Evolutionary conservation across 2,797 vertebrate species (phyloP).

Genomic region (Channallabes apus): DNA sequence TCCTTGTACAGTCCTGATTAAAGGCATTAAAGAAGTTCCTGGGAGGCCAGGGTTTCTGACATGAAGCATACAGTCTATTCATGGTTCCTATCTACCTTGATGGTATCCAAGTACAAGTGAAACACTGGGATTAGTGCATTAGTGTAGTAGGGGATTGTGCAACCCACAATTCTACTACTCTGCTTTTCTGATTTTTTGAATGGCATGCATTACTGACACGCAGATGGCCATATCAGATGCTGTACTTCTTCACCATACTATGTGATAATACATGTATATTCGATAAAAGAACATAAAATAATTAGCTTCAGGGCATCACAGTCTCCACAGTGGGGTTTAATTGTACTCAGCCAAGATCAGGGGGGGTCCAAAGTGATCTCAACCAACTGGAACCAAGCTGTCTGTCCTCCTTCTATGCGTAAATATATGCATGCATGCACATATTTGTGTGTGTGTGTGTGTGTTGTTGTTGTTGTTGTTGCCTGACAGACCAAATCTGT

Average conservation of each 20-base stretch:
- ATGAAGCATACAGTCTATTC: too few species aligned
- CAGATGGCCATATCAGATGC: background rate
- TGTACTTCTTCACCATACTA: background rate
- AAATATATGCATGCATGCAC: conserved; percentile 15
- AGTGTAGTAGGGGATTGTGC: too few species aligned
- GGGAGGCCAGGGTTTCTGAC: too few species aligned
- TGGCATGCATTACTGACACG: background rate
- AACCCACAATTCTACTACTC: background rate
- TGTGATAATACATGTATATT: background rate
- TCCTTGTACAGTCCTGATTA: too few species aligned
- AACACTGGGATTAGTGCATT: too few species aligned
- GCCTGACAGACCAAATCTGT: conserved; percentile 47
- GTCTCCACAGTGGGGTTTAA: background rate
- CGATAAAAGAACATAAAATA: background rate
- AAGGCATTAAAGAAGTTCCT: too few species aligned
- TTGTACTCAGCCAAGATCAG: conserved; percentile 28
- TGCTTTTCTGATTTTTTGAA: background rate
- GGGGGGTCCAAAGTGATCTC: conserved; percentile 51
- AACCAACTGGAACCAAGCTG: conserved; percentile 47
- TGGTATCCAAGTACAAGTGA: too few species aligned
- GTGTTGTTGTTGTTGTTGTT: conserved; percentile 5
- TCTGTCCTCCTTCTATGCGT: conserved; percentile 37
- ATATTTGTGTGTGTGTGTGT: conserved; percentile 23
- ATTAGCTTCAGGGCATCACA: conserved; percentile 2
- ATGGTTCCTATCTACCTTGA: too few species aligned